Evolutionary conservation across 2,888 invertebrate genomes (phyloP).

Genomic region (Trileptium ribeirensis): DNA sequence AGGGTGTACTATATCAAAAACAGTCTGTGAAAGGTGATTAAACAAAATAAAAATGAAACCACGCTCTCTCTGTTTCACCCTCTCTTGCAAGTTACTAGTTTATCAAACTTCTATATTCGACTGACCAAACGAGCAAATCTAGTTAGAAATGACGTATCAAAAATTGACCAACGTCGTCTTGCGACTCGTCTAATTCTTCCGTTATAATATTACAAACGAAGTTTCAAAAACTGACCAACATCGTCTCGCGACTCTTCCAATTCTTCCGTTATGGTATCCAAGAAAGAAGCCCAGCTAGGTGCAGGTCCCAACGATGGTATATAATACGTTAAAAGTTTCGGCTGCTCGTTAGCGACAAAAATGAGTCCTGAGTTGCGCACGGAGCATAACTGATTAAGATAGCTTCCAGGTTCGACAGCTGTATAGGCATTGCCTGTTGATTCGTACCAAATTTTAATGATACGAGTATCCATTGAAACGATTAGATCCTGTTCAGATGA

Average conservation of each 20-base stretch:
- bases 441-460: constrained; percentile 79
- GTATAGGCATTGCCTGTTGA: constrained; percentile 83
- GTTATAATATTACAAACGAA: constrained; percentile 61
- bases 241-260: constrained; percentile 74
- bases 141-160: too few relatives aligned
- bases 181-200: constrained; percentile 84
- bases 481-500: constrained; percentile 65
- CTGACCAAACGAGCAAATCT: too few relatives aligned
- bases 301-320: constrained; percentile 70
- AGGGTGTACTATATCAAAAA: too few relatives aligned
- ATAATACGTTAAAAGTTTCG: constrained; percentile 88
- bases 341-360: constrained; percentile 87
- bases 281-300: constrained; percentile 91
- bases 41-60: too few relatives aligned
- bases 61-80: too few relatives aligned
- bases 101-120: too few relatives aligned
- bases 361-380: constrained; percentile 66
- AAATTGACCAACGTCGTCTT: constrained; percentile 62
- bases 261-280: constrained; percentile 93
- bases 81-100: too few relatives aligned
- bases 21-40: too few relatives aligned
- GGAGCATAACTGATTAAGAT: constrained; percentile 82
- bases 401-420: constrained; percentile 70
- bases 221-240: constrained; percentile 54
- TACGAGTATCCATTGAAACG: constrained; percentile 77